Evolutionary conservation across 2,797 vertebrate genomes (phyloP), one percentile per base, ranked within the genome.

Genomic region (Coregonus ussuriensis): DNA sequence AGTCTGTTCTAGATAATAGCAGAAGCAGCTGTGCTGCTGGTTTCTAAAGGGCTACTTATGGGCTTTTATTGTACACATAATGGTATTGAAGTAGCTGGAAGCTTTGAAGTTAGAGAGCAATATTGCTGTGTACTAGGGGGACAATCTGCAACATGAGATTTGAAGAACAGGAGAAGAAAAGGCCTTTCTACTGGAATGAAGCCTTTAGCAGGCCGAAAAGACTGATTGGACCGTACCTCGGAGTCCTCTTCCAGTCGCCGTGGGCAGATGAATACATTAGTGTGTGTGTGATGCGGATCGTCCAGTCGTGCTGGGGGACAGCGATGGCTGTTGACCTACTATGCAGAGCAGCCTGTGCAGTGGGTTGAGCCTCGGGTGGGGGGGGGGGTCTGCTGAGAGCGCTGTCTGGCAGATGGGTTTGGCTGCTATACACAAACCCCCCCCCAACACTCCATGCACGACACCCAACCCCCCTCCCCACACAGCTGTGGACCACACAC

Each of bases 241-340:
- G 85, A 90, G 86, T 82, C 68, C 72, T 87, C 84, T 85, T 88
- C 80, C 85, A 79, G 85, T 89, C 82, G 82, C 86, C 83, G 90
- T 90, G 88, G 90, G 90, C 85, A 82, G 88, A 89, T 88, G 85
- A 92, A 91, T 88, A 89, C 83, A 91, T 91, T 91, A 88, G 82
- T 77, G 77, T 90, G 84, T 90, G 86, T 90, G 87, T 85, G 31
- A 33, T 33, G 31, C 31, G 31, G 31, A 2, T 33, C 31, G 69
- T 78, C 41, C 82, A 84, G 72, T 74, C 77, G 83, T 75, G 82
- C 63, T 74, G 35, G 71, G 81, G 74, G 81, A 76, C 41, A 47
- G 41, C 2, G 41, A 9, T 11, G 9, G 41, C 9, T 13, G 41
- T 47, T 47, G 41, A 47, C 41, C 41, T 47, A 47, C 41, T 47